A percentile compares a stretch with the other conserved stretches of the same genome.
These are phyloP conservation scores for Orchestia grillus DNA, from an alignment of 1,140 invertebrate species.

Conservation along the genomic window DNA sequence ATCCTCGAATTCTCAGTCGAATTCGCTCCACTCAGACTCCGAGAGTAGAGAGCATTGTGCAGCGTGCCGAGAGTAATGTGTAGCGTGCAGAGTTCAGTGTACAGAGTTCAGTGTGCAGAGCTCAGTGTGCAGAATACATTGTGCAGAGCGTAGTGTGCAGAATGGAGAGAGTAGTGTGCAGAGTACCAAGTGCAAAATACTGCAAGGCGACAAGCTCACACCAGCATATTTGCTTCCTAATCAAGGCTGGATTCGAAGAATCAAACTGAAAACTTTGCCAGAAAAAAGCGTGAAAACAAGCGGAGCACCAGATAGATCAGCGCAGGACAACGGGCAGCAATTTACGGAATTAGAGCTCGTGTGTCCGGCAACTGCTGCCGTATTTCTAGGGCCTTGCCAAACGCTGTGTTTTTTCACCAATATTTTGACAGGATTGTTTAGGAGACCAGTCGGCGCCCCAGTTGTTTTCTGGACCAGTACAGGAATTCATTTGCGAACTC, in stretches of 20 bases:
- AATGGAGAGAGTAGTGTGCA: not conserved
- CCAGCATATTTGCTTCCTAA: not conserved
- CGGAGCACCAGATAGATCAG: not conserved
- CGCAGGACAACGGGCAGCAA: not conserved
- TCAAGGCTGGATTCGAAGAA: not conserved
- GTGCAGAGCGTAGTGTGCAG: not conserved
- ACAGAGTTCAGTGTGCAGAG: not conserved
- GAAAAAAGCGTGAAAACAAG: not conserved
- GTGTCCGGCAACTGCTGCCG: not conserved
- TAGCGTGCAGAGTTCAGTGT: not conserved
- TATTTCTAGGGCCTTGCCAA: too few species aligned
- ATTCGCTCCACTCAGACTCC: not conserved
- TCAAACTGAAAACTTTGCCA: not conserved
- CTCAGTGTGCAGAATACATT: not conserved
- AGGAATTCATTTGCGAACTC: too few species aligned
- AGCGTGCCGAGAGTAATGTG: not conserved
- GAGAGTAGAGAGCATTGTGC: not conserved
- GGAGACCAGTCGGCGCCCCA: too few species aligned
- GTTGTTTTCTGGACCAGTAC: too few species aligned
- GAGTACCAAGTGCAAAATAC: not conserved
- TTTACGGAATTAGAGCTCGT: not conserved
- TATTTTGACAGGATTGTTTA: too few species aligned
- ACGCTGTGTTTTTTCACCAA: too few species aligned
- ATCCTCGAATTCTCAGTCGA: too few species aligned
- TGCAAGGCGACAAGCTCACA: not conserved